A percentile compares a stretch with the other conserved stretches of the same genome.
These are phyloP conservation scores for Lepidurus packardi DNA, from an alignment of 1,140 invertebrate species.

Conservation along the genomic window DNA sequence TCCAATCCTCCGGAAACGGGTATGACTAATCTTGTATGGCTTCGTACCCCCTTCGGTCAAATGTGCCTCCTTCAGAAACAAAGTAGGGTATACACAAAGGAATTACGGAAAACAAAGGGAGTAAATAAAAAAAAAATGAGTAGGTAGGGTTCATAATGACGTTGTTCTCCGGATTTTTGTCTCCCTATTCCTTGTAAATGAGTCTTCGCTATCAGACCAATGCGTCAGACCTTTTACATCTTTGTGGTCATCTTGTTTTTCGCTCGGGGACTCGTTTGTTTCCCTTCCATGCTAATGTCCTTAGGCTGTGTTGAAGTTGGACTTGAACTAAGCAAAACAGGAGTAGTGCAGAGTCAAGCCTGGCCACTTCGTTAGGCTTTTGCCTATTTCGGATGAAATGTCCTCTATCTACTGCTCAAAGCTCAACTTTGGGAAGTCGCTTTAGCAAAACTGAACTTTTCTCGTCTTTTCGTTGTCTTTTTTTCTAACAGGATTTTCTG, in stretches of 20 bases:
- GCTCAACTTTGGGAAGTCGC: too few relatives aligned
- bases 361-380: too few relatives aligned
- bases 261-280: conserved; percentile 9
- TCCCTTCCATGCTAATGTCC: not conserved
- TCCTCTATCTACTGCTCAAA: too few relatives aligned
- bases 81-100: not conserved
- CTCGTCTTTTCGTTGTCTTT: too few relatives aligned
- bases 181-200: not conserved
- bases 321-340: too few relatives aligned
- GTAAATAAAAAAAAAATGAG: too few relatives aligned
- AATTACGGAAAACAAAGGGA: not conserved
- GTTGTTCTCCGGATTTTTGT: conserved; percentile 2
- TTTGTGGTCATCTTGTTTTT: conserved; percentile 19
- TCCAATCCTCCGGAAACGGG: not conserved
- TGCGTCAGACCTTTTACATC: conserved; percentile 21
- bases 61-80: not conserved
- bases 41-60: conserved; percentile 17
- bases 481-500: too few relatives aligned
- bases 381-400: too few relatives aligned
- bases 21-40: conserved; percentile 11
- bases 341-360: too few relatives aligned
- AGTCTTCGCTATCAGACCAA: not conserved
- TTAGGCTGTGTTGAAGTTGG: not conserved
- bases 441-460: too few relatives aligned
- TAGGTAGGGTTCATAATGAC: not conserved